A percentile compares a stretch with the other conserved stretches of the same genome.
Conservation (phyloP, 2,797 vertebrate species). For the Acomys russatus region DNA sequence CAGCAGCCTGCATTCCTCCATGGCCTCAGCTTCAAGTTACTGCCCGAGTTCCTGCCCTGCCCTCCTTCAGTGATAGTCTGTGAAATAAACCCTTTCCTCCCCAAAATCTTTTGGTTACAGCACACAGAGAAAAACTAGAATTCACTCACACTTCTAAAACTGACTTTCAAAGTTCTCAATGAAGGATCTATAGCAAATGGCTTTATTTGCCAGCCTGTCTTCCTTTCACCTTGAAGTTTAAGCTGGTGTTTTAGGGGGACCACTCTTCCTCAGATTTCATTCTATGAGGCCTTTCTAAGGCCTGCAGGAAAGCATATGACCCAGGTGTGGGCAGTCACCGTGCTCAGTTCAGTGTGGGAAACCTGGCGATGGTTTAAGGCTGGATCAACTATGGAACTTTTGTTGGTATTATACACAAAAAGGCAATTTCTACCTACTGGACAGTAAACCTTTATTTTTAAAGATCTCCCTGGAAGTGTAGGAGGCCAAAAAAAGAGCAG, state of each 20-base stretch:
- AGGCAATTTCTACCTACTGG: not conserved
- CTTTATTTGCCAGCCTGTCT: not conserved
- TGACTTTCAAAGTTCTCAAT: not conserved
- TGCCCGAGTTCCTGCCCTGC: not conserved
- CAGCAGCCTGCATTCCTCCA: not conserved
- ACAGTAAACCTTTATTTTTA: not conserved
- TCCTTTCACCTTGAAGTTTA: not conserved
- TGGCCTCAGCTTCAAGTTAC: not conserved
- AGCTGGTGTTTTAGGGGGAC: not conserved
- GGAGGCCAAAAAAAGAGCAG: not conserved
- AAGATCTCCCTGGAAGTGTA: constrained; percentile 42
- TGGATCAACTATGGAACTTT: not conserved
- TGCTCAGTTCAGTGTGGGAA: not conserved
- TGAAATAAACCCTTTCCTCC: too few species aligned
- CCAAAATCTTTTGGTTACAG: not conserved
- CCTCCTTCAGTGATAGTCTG: not conserved
- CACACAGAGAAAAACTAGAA: not conserved
- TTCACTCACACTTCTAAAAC: not conserved
- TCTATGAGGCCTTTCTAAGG: not conserved
- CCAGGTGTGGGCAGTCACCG: not conserved
- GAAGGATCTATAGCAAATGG: not conserved
- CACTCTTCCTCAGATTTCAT: not conserved
- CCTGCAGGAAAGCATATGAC: not conserved
- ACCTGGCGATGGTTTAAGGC: not conserved
- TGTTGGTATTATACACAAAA: not conserved